Evolutionary conservation across 2,888 invertebrate species (phyloP).

Genomic region (Hypselothyrea guttata): DNA sequence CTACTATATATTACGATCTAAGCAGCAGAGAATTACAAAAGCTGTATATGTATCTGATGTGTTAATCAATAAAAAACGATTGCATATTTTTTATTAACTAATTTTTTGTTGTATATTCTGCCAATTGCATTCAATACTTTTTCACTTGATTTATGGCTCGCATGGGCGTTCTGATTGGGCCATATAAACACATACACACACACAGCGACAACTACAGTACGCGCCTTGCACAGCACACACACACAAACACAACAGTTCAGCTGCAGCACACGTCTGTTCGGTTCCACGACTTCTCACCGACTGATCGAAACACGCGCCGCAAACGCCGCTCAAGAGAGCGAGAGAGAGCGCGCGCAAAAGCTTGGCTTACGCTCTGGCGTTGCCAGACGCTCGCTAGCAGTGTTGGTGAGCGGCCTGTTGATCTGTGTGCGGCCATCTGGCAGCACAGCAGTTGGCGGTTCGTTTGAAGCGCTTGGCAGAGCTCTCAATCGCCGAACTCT

Average conservation of each 20-base stretch:
- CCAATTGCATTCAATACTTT: conserved; percentile 31
- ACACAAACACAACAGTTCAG: conserved; percentile 18
- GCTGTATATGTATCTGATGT: conserved; percentile 39
- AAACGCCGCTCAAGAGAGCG: conserved; percentile 19
- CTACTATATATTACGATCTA: conserved; percentile 17
- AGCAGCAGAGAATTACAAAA: conserved; percentile 34
- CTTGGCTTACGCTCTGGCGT: too few relatives aligned
- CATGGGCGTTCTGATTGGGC: conserved; percentile 11
- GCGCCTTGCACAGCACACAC: conserved; percentile 49
- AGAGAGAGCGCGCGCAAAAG: too few relatives aligned
- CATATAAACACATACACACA: too few relatives aligned
- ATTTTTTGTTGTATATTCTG: conserved; percentile 4
- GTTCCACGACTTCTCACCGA: conserved; percentile 24
- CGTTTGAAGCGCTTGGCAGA: too few relatives aligned
- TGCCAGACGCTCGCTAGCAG: too few relatives aligned
- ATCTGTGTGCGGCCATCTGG: conserved; percentile 10
- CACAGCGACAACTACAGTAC: conserved; percentile 28
- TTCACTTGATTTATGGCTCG: conserved; percentile 42
- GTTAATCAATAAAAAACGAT: conserved; percentile 63
- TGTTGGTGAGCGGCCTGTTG: conserved; percentile 1
- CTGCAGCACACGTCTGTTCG: conserved; percentile 34
- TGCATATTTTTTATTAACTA: conserved; percentile 42
- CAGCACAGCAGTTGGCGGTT: conserved; percentile 6
- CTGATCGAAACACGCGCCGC: too few relatives aligned
- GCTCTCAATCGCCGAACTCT: too few relatives aligned